Evolutionary conservation across 2,888 invertebrate species (phyloP).

Genomic region (Epinotia bilunana): DNA sequence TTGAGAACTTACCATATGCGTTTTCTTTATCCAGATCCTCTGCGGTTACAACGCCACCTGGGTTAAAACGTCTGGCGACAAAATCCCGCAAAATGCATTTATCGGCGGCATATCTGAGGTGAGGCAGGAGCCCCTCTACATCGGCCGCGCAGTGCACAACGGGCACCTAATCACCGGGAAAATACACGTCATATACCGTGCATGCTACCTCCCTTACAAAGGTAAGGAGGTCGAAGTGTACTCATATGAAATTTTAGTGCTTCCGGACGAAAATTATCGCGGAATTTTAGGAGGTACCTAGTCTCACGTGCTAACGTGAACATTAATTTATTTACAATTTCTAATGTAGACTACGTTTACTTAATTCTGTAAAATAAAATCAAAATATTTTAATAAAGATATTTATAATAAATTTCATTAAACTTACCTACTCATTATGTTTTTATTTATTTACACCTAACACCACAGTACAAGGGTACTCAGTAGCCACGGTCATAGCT

Average conservation of each 20-base stretch:
- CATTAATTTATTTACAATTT: background rate
- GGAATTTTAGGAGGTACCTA: slow-evolving; percentile 6
- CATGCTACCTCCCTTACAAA: slow-evolving; percentile 87
- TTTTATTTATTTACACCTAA: background rate
- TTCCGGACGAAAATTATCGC: slow-evolving; percentile 50
- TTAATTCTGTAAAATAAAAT: slow-evolving; percentile 1
- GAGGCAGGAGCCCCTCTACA: slow-evolving; percentile 80
- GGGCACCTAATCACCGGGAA: slow-evolving; percentile 92
- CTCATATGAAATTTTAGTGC: slow-evolving; percentile 62
- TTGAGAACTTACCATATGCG: background rate
- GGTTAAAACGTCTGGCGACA: slow-evolving; percentile 83
- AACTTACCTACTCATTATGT: background rate
- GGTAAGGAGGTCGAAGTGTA: slow-evolving; percentile 56
- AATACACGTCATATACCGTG: slow-evolving; percentile 86
- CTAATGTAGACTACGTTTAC: background rate
- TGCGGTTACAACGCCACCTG: slow-evolving; percentile 72
- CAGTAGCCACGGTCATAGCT: too few species aligned
- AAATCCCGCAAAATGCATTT: slow-evolving; percentile 88
- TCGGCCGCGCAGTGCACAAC: slow-evolving; percentile 88
- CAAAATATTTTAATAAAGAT: background rate
- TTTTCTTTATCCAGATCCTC: slow-evolving; percentile 60
- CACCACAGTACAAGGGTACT: too few species aligned
- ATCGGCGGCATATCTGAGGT: slow-evolving; percentile 84
- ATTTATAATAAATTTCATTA: background rate
- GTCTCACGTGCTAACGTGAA: background rate